Evolutionary conservation across 2,113 vertebrate genomes (phyloP), one percentile per base, ranked within the genome.

Genomic region (Cathartes aura): DNA sequence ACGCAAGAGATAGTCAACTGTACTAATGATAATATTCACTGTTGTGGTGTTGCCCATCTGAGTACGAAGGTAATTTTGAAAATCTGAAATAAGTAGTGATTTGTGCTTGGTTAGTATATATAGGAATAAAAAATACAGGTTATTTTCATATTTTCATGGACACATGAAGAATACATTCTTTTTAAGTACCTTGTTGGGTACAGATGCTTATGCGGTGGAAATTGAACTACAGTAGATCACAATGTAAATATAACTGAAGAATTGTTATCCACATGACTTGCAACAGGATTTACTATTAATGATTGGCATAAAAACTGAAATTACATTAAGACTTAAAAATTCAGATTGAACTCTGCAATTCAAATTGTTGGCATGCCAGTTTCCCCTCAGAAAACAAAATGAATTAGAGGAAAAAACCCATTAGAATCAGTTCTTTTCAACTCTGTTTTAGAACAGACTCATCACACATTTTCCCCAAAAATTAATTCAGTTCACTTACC

Each of bases 41-140:
- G 99, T 99, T 64, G 99, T 99, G 50, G 99, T 99, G 96, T 99
- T 99, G 32, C 99, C 99, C 97, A 99, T 99, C 96, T 99, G 99
- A 40, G 99, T 99, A 87, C 99, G 98, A 48, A 99, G 98, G 89
- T 99, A 99, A 97, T 99, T 99, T 97, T 99, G 99, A 98, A 99
- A 99, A 97, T 99, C 99, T 99, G 96, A 96, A 96, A 98, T 75
- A 64, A 81, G 21, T 94, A 87, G 73, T 52, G 38, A 86, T 91
- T 95, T 78, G 32, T 82, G 12, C 29, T 93, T 75, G 22, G 30
- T 95, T 93, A 73, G 15, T 67, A n/a, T 30, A 32, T 30, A 72
- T 19, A 75, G 20, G n/a, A 62, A 58, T 59, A 43, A 94, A 85
- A 96, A 81, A 21, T 22, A 23, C 11, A 26, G 26, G 21, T 42